These are phyloP conservation scores for Calliphora vicina DNA, from an alignment of 1,140 invertebrate genomes.

Conservation along the genomic window DNA sequence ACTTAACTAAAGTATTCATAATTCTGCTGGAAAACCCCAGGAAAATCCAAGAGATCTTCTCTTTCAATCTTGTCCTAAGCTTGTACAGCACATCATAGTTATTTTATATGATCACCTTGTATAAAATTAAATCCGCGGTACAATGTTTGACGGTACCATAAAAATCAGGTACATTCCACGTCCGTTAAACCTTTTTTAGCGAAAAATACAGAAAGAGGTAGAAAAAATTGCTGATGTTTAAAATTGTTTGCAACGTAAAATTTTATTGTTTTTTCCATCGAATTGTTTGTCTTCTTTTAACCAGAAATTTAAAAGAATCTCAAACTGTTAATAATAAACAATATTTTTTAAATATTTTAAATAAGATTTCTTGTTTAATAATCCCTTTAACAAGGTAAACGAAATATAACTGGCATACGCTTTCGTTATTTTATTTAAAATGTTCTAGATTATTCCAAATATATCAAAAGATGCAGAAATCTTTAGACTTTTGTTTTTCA, in stretches of 20 bases:
- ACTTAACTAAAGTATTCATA: constrained; percentile 47
- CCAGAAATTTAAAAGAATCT: background rate
- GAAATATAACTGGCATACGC: too few species aligned
- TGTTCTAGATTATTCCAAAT: too few species aligned
- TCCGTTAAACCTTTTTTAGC: background rate
- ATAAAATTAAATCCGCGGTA: background rate
- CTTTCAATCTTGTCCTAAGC: constrained; percentile 45
- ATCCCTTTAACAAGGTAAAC: too few species aligned
- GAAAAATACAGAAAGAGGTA: background rate
- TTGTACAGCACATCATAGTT: background rate
- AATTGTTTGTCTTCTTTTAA: background rate
- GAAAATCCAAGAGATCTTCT: constrained; percentile 50
- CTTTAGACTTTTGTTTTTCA: too few species aligned
- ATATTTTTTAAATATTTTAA: too few species aligned
- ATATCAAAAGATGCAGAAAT: too few species aligned
- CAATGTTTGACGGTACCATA: background rate
- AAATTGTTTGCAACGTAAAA: background rate
- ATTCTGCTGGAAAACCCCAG: constrained; percentile 53
- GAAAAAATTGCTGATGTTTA: background rate
- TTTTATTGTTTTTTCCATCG: background rate
- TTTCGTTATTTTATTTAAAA: too few species aligned
- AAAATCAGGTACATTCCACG: background rate
- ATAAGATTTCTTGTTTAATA: too few species aligned
- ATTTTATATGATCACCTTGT: background rate
- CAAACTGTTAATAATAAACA: too few species aligned